Evolutionary conservation across 2,797 vertebrate species (phyloP), one percentile per base, ranked within the genome.

Genomic region (Alfaro cultratus): DNA sequence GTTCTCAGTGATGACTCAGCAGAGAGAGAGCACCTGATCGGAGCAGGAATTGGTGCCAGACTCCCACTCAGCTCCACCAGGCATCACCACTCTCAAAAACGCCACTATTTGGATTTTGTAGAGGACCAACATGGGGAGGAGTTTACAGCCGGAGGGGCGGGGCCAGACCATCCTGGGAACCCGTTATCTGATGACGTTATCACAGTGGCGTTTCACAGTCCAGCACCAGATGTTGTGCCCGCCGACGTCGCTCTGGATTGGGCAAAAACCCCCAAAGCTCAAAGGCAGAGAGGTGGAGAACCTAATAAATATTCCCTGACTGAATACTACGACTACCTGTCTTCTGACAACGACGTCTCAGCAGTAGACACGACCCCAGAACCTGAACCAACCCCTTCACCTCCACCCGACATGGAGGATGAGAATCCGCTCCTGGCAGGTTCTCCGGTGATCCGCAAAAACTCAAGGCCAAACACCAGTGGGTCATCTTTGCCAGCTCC

Each of bases 281-380:
- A 77, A 75, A 93, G 92, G 86, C 96, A 75, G 88, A 95, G 77
- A 95, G 88, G 77, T 0, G 87, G 77, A 0, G 91, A 94, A 73
- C 94, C 96, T 5, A 94, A 95, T 6, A 92, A 96, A 2, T 97
- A 96, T 96, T 96, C 94, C 0, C 92, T 96, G 49, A 95, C 95
- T 1, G 96, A 97, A 81, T 94, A 97, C 81, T 97, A 97, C 0
- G 96, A 97, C 3, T 97, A 97, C 93, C 95, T 97, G 85, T 94
- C 96, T 4, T 95, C 96, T 21, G 97, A 97, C 0, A 96, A 97
- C 1, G 95, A 96, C 2, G 96, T 96, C 92, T 97, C 97, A 1
- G 96, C 97, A 1, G 91, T 96, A n/a, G 95, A 94, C 0, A 91
- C 94, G 0, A 96, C 96, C 9, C 94, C 93, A 46, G 93, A 90